Conservation (phyloP, 2,113 vertebrate genomes). For the Oncorhynchus keta region DNA sequence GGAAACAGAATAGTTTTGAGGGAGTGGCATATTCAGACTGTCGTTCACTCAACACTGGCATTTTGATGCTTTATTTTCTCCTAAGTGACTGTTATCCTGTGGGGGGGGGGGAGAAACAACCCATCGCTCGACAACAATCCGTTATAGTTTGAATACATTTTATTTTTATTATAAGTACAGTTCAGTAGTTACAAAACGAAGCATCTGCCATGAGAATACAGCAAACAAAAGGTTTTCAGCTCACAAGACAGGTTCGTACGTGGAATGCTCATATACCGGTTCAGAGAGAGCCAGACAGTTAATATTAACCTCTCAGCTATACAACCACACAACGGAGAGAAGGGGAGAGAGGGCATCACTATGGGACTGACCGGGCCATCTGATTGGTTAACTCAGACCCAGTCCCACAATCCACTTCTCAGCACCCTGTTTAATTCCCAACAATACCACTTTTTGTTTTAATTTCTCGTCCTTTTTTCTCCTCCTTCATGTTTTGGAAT, state of each 20-base stretch:
- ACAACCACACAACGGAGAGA: conserved; percentile 54
- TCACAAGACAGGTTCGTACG: conserved; percentile 79
- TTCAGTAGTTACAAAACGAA: conserved; percentile 87
- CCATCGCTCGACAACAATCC: conserved; percentile 41
- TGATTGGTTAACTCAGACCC: conserved; percentile 51
- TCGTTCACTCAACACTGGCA: conserved; percentile 25
- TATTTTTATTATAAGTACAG: conserved; percentile 88
- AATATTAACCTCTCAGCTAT: conserved; percentile 53
- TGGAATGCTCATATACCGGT: conserved; percentile 77
- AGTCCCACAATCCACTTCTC: conserved; percentile 41
- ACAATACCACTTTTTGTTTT: conserved; percentile 21
- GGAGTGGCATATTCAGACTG: conserved; percentile 20
- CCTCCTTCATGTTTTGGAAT: conserved; percentile 44
- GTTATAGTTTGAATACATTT: conserved; percentile 82
- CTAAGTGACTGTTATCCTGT: conserved; percentile 3
- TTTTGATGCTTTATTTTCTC: conserved; percentile 8
- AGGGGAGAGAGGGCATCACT: conserved; percentile 39
- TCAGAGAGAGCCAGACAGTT: conserved; percentile 59
- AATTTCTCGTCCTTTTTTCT: conserved; percentile 39
- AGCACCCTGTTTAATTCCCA: conserved; percentile 46
- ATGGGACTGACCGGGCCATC: conserved; percentile 33
- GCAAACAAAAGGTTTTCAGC: conserved; percentile 76
- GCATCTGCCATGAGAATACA: conserved; percentile 83
- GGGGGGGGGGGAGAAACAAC: conserved; percentile 34
- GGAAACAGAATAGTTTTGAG: conserved; percentile 30